Evolutionary conservation across 2,888 invertebrate species (phyloP).

Genomic region (Microctonus hyperodae): DNA sequence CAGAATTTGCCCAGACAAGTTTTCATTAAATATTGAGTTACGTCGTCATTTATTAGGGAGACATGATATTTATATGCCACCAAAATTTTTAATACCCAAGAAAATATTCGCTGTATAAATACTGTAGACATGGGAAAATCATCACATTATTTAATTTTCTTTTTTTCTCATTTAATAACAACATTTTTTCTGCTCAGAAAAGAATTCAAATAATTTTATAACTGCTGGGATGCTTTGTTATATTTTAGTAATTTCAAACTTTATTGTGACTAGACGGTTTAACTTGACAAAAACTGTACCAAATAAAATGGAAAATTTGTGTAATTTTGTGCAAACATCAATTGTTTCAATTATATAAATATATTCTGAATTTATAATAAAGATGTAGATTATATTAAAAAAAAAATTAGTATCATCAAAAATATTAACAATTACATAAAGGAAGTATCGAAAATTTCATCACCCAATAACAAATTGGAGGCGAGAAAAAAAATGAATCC

Average conservation of each 20-base stretch:
- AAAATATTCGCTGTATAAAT: slow-evolving; percentile 27
- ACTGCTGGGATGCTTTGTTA: no score
- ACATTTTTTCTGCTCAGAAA: no score
- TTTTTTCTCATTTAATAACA: no score
- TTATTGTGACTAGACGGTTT: no score
- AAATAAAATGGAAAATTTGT: not conserved
- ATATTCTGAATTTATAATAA: slow-evolving; percentile 2
- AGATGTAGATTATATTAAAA: not conserved
- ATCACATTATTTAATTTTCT: not conserved
- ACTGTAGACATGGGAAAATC: not conserved
- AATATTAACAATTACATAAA: not conserved
- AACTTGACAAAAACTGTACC: not conserved
- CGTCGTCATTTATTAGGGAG: slow-evolving; percentile 49
- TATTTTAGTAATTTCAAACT: no score
- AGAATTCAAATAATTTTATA: no score
- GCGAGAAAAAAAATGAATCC: not conserved
- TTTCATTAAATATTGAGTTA: slow-evolving; percentile 52
- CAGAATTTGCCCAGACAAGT: slow-evolving; percentile 48
- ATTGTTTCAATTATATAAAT: not conserved
- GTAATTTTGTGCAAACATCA: not conserved
- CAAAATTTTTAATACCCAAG: slow-evolving; percentile 44
- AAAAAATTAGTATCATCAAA: not conserved
- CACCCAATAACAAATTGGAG: not conserved
- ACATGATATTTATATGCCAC: slow-evolving; percentile 50
- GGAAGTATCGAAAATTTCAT: not conserved